phyloP scores from a whole-genome alignment of 2,888 invertebrate genomes.

The Drosophila macrospina region DNA sequence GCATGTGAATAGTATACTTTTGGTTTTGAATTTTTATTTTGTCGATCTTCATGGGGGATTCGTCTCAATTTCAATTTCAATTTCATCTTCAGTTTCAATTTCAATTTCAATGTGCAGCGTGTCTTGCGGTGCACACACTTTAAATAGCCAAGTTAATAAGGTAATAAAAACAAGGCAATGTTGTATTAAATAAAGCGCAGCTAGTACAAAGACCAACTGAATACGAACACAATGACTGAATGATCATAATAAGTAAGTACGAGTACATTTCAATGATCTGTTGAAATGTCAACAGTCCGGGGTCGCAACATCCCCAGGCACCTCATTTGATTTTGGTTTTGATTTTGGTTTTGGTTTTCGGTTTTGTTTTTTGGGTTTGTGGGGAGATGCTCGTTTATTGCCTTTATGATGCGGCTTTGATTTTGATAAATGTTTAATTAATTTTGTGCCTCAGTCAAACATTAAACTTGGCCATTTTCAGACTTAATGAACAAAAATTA shows the following conservation, averaged over 20 bases:
- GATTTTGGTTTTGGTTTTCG: constrained; percentile 11
- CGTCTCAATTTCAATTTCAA: constrained; percentile 63
- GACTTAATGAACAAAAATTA: constrained; percentile 82
- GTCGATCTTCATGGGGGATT: constrained; percentile 57
- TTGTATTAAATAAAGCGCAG: constrained; percentile 26
- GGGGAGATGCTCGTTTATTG: constrained; percentile 36
- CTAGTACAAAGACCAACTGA: constrained; percentile 13
- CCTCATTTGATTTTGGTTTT: constrained; percentile 16
- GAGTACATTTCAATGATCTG: constrained; percentile 37
- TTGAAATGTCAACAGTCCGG: constrained; percentile 66
- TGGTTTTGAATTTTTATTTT: constrained; percentile 39
- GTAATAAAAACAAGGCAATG: constrained; percentile 57
- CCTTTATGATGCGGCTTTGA: constrained; percentile 68
- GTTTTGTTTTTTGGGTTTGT: constrained; percentile 21
- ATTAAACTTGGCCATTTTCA: constrained; percentile 78
- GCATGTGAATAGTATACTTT: constrained; percentile 44
- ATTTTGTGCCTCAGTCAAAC: constrained; percentile 72
- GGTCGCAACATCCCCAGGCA: constrained; percentile 22
- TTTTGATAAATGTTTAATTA: constrained; percentile 83
- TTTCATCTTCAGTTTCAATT: constrained; percentile 31
- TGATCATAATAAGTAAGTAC: constrained; percentile 43
- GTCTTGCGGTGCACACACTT: constrained; percentile 36
- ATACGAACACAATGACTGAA: constrained; percentile 63
- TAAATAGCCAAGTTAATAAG: constrained; percentile 54
- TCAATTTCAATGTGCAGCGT: constrained; percentile 30